Evolutionary conservation across 2,797 vertebrate genomes (phyloP).

Genomic region (Clarias platycephalus): DNA sequence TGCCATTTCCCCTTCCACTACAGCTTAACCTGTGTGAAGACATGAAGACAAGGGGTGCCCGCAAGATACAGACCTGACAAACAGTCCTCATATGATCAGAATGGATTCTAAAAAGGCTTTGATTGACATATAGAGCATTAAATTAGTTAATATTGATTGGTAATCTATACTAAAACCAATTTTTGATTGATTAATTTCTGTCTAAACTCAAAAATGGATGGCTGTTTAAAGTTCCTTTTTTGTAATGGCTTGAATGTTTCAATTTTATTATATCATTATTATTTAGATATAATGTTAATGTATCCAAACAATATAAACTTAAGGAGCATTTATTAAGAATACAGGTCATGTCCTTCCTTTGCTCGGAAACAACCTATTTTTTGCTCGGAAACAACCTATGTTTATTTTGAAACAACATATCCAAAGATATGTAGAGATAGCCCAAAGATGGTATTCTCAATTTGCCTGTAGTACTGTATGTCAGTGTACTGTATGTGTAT

Average conservation of each 20-base stretch:
- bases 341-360: background rate
- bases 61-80: conserved; percentile 29
- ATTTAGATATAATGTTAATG: background rate
- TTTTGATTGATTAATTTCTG: background rate
- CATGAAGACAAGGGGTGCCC: conserved; percentile 8
- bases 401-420: too few species aligned
- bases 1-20: conserved; percentile 60
- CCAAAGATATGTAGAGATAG: too few species aligned
- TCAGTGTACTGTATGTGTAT: too few species aligned
- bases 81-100: background rate
- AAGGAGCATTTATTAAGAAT: background rate
- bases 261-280: background rate
- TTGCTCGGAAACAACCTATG: too few species aligned
- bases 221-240: background rate
- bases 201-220: background rate
- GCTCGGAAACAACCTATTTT: too few species aligned
- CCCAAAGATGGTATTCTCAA: too few species aligned
- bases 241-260: background rate
- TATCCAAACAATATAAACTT: background rate
- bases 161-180: background rate
- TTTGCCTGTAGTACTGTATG: too few species aligned
- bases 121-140: background rate
- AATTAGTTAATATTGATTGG: background rate
- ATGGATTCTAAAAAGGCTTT: background rate
- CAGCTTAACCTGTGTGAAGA: conserved; percentile 61